Evolutionary conservation across 2,113 vertebrate genomes (phyloP), one percentile per base, ranked within the genome.

Genomic region (Anseranas semipalmata): DNA sequence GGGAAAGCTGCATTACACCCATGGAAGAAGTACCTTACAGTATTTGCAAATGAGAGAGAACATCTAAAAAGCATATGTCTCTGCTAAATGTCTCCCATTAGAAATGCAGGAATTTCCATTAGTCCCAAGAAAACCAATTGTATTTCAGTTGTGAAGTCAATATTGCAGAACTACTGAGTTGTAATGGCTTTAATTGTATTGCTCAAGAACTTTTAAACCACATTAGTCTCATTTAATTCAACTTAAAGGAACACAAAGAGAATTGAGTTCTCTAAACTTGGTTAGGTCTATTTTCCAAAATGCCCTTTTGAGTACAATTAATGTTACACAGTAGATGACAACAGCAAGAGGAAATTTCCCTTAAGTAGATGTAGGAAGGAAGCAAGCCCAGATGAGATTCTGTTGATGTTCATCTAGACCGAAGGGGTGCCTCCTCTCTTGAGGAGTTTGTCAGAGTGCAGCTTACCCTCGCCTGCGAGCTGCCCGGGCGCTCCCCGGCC

Each of bases 191-290:
- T 95, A 96, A 95, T 63, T 81, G 82, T 27, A 4, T 35, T 55
- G 60, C 91, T 86, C 25, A 28, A 74, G 91, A 92, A 52, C 79
- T 81, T 86, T 37, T 28, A 45, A 65, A 62, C 60, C 89, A 33
- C 93, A 43, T 65, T 65, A 77, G 92, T 56, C 78, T 90, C 85
- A 9, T 93, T 94, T 92, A 86, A 94, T 80, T 87, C 89, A 62
- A 35, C 93, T 78, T 79, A 58, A 59, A 89, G 85, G 85, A 92
- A 53, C 59, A 65, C 82, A 66, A 33, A 59, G 95, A 71, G 94
- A 66, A 25, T 1, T 39, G 93, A 89, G 53, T 24, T 91, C 82
- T 79, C 89, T 33, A 35, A 72, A 75, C 1, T 2, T 59, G 58
- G 48, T 28, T 11, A 53, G 59, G 43, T 59, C 65, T 56, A 10